Evolutionary conservation across 2,797 vertebrate genomes (phyloP).

Genomic region (Xenentodon cancila): DNA sequence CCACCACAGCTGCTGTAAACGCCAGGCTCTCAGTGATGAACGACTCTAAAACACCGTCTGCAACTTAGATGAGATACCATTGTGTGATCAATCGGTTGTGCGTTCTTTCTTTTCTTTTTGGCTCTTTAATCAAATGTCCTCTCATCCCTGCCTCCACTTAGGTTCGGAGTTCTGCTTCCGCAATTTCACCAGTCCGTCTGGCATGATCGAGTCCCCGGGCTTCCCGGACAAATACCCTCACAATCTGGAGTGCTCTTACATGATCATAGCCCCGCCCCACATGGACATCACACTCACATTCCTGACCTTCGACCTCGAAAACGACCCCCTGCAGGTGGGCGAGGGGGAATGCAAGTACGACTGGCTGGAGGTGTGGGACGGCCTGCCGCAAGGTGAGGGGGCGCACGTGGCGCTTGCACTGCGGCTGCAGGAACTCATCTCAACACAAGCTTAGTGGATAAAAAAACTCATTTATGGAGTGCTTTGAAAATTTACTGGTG

Average conservation of each 20-base stretch:
- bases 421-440: no score
- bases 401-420: no score
- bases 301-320: constrained; percentile 95
- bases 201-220: constrained; percentile 94
- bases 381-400: constrained; percentile 88
- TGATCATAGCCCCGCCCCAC: constrained; percentile 92
- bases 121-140: constrained; percentile 28
- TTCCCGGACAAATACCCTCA: constrained; percentile 98
- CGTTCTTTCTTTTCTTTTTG: constrained; percentile 27
- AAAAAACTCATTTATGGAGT: not conserved
- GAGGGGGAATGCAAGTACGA: constrained; percentile 98
- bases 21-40: constrained; percentile 60
- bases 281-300: constrained; percentile 96
- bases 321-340: constrained; percentile 92
- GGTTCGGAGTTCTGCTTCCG: constrained; percentile 96
- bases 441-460: no score
- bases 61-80: constrained; percentile 66
- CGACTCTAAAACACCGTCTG: constrained; percentile 59
- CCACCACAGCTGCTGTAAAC: constrained; percentile 26
- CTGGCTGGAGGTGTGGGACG: constrained; percentile 99
- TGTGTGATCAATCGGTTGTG: constrained; percentile 55
- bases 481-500: constrained; percentile 15
- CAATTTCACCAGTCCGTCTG: constrained; percentile 91
- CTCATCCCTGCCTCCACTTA: constrained; percentile 58
- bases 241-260: constrained; percentile 95